These are phyloP conservation scores for Micronycteris hirsuta DNA, from an alignment of 2,113 vertebrate species.

Conservation along the genomic window DNA sequence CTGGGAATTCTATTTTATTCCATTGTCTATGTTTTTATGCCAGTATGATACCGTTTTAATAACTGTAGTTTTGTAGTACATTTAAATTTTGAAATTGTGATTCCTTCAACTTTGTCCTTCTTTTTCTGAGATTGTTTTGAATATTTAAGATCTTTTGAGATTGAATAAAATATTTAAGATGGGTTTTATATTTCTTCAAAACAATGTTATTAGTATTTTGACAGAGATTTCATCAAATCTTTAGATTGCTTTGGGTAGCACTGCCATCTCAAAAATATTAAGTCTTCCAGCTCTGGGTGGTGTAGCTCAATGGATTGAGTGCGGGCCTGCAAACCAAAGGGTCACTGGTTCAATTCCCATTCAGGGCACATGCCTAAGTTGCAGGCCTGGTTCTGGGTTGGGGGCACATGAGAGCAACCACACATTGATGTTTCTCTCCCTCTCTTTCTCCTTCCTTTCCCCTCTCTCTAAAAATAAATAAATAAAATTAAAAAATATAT, in stretches of 20 bases:
- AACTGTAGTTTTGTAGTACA: not conserved
- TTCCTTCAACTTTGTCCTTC: not conserved
- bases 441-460: too few species aligned
- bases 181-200: not conserved
- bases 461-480: too few species aligned
- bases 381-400: too few species aligned
- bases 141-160: not conserved
- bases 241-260: not conserved
- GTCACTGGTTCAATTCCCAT: too few species aligned
- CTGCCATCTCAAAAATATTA: not conserved
- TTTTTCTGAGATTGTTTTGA: not conserved
- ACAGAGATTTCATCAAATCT: not conserved
- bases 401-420: too few species aligned
- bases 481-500: too few species aligned
- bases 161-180: not conserved
- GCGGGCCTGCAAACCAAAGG: too few species aligned
- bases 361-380: too few species aligned
- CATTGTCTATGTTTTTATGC: not conserved
- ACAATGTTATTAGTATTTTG: not conserved
- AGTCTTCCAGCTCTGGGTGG: not conserved
- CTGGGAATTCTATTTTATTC: not conserved
- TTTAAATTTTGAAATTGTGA: not conserved
- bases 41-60: not conserved
- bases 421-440: too few species aligned
- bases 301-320: too few species aligned